Evolutionary conservation across 35 echinoderm and acorn worm species (phyloP), one percentile per base, ranked within the genome.

Genomic region (Apostichopus japonicus): DNA sequence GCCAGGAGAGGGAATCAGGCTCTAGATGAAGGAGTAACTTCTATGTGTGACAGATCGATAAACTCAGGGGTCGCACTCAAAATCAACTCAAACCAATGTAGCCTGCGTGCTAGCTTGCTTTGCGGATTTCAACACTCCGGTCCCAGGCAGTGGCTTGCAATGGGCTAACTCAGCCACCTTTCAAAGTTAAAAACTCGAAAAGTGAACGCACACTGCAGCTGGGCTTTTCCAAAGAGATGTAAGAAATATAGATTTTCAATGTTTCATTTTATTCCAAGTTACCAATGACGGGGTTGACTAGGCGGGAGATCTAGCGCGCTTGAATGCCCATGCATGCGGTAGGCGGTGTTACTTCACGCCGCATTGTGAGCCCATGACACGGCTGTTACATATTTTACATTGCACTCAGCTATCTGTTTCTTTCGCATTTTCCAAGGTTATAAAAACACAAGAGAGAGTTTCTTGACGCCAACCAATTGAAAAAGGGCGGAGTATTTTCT

Each of bases 181-280:
- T 89, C 86, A 89, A 89, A 89, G 86, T 89, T 73, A 73, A 89
- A 89, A 89, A 89, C 86, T 89, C 86, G 86, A 72, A 54, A 89
- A 89, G 86, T 89, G 62, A 89, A 89, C 61, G 11, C 62, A n/a
- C 61, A 72, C 59, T 63, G 86, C 86, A 89, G 86, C 86, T 89
- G 86, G 86, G 86, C 86, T 89, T 89, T 89, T 73, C 56, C 61
- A 54, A 73, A 8, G 63, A 65, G 86, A 9, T 89, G 8, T 72
- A 89, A 59, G 61, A 89, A 59, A 52, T 89, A 89, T 89, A 44
- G 86, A 72, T 62, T 89, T 89, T 19, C 62, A 54, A 89, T 89
- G 86, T 72, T 72, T 89, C 86, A 67, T 72, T 73, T 89, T 89
- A 52, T 89, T 89, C 25, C 62, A 22, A 63, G 58, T 24, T 58